Evolutionary conservation across 1,140 invertebrate species (phyloP), one percentile per base, ranked within the genome.

Genomic region (Pissodes strobi): DNA sequence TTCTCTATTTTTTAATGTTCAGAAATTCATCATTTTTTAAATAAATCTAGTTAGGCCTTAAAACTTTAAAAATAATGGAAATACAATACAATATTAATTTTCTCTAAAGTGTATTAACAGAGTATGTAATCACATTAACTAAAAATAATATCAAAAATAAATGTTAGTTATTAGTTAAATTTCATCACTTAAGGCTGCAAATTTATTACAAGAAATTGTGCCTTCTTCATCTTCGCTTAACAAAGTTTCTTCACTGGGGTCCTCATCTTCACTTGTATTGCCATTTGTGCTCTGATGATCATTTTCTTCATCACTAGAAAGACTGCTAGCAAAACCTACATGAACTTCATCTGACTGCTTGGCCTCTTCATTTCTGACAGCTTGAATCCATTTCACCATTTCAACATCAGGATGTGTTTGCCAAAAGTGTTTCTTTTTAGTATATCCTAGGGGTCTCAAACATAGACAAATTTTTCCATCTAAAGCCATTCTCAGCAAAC

Each of bases 391-490:
- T 62, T 80, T 80, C 0, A 89, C 80, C 51, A 78, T 80, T 64
- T 85, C 81, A 4, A 86, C 71, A 64, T 87, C 86, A 5, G 82
- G 75, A 74, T 86, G 83, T 2, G 67, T 76, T 69, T 82, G 78
- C 81, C 83, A 88, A 69, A 79, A 56, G n/a, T 77, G 78, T 84
- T 83, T 83, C 12, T 84, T 72, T 1, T 71, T 70, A 2, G 77
- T 72, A 80, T 87, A 97, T 3, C 81, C 81, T 0, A 86, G 87
- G 6, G 95, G 94, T 73, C 85, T 84, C 1, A 95, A 80, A 74
- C 87, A 90, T 1, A 97, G 71, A 74, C 90, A 88, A 62, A 97
- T 88, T 76, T 90, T 87, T 9, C 94, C 94, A 69, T 95, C 93
- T 1, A 97, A 74, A 15, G 92, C 85, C 86, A 95, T 89, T 66